Conservation (phyloP, 2,113 vertebrate genomes). For the Galbula dea region DNA sequence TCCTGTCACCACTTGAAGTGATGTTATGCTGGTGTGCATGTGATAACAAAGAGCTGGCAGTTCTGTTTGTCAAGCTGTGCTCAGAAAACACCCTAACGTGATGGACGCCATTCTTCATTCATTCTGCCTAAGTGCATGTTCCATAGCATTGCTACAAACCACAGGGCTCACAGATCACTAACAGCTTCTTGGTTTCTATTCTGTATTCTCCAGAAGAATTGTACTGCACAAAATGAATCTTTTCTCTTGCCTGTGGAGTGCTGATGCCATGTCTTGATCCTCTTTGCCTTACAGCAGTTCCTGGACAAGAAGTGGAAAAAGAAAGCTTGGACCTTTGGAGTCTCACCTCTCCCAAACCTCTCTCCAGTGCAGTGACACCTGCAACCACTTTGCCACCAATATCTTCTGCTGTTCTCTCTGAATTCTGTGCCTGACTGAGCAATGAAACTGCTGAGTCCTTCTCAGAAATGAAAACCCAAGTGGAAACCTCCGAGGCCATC, state of each 20-base stretch:
- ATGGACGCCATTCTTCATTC: background rate
- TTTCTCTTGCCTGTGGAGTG: background rate
- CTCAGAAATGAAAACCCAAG: background rate
- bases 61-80: background rate
- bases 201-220: background rate
- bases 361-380: background rate
- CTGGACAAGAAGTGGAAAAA: background rate
- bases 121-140: background rate
- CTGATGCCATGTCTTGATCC: background rate
- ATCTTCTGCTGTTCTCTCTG: background rate
- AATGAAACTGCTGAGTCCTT: background rate
- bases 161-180: background rate
- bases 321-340: background rate
- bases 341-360: background rate
- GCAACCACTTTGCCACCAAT: background rate
- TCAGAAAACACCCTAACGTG: background rate
- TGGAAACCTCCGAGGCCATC: background rate
- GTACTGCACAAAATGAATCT: background rate
- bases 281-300: background rate
- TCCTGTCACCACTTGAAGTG: background rate
- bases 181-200: background rate
- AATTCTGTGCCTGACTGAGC: background rate
- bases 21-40: background rate
- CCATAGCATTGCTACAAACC: background rate
- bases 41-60: background rate